Percentiles rank a stretch among this genome's conserved stretches.
These are phyloP conservation scores for Mythimna pallens DNA, from an alignment of 2,888 invertebrate species.

Conservation along the genomic window DNA sequence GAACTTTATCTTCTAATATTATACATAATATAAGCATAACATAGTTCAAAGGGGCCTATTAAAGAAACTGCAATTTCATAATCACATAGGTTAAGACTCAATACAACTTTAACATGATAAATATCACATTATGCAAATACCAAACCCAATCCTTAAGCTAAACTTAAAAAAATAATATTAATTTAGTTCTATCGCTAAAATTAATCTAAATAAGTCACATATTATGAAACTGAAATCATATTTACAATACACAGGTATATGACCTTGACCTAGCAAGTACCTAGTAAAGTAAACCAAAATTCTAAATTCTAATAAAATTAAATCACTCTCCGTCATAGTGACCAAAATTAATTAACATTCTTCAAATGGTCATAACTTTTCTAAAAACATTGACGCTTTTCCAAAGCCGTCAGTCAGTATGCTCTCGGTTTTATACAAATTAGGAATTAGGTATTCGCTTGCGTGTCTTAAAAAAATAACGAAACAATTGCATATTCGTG, in stretches of 20 bases:
- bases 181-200: conserved; percentile 53
- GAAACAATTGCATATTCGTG: no score
- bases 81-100: neutral
- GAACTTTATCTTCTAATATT: no score
- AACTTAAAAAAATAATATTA: conserved; percentile 50
- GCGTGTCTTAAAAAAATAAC: no score
- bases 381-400: conserved; percentile 45
- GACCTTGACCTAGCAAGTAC: no score
- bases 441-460: no score
- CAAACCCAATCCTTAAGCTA: conserved; percentile 37
- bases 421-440: no score
- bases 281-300: neutral
- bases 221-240: conserved; percentile 63
- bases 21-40: neutral
- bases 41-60: neutral
- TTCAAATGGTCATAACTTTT: conserved; percentile 36
- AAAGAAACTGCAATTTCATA: neutral
- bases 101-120: conserved; percentile 30
- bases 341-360: conserved; percentile 47
- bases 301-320: conserved; percentile 51
- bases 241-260: conserved; percentile 58
- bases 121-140: conserved; percentile 41
- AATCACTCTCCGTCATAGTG: conserved; percentile 37
- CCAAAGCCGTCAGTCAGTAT: conserved; percentile 45
- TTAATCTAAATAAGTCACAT: conserved; percentile 64